Evolutionary conservation across 1,140 invertebrate species (phyloP), one percentile per base, ranked within the genome.

Genomic region (Pogonus chalceus): DNA sequence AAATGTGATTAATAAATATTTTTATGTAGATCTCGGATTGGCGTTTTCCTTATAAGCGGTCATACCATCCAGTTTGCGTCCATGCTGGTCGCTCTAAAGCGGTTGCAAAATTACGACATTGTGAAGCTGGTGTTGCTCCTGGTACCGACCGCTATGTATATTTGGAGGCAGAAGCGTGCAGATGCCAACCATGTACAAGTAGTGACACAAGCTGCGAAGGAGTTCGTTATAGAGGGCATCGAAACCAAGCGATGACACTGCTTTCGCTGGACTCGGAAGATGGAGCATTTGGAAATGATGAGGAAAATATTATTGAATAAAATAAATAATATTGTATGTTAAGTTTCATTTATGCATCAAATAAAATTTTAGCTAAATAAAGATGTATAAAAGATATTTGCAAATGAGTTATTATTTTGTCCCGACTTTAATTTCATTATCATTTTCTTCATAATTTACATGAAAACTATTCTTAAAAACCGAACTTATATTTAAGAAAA

Each of bases 1-100:
- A n/a, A n/a, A n/a, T n/a, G 31, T 31, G 2, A 2, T 10, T 20
- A 46, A 46, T 56, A 57, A 56, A 0, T 37, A 62, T n/a, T n/a
- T n/a, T n/a, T n/a, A n/a, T 69, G 3, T 65, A 84, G 82, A 87
- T 90, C 53, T 82, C 85, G 0, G 88, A 92, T 69, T 92, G 84
- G 80, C 79, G 86, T 63, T 90, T 91, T 67, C 90, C 90, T 0
- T 92, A 82, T 65, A 92, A 90, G 67, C 77, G 82, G 26, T 88
- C 86, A 2, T 78, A 81, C 58, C 89, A 92, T 67, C 87, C 87
- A 0, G 88, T 92, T 1, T 92, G 90, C 69, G 81, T 88, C 14
- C 88, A 90, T 64, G 82, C 80, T 1, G 75, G 77, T 1, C 72
- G 80, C 1, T 75, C 73, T 48, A 65, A 70, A n/a, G 69, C 73